Evolutionary conservation across 2,797 vertebrate species (phyloP), one percentile per base, ranked within the genome.

Genomic region (Sphaeramia orbicularis): DNA sequence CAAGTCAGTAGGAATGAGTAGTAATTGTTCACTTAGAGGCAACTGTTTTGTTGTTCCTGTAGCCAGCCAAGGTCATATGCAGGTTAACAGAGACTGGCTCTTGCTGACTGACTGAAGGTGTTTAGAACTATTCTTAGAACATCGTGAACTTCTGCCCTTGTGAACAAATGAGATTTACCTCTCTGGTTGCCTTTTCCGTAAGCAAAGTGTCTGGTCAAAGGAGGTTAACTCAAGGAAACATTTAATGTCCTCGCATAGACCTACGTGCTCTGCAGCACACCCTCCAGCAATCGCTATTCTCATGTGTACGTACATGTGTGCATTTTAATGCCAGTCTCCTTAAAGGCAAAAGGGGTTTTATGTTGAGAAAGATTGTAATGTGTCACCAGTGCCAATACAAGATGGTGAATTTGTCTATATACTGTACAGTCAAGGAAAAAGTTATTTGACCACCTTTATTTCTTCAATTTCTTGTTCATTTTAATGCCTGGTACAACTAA

Each of bases 51-150:
- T 74, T 64, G 54, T 75, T 80, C 74, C 73, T 70, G 68, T 66
- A 67, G 71, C 60, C 43, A 52, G 68, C 78, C 88, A 91, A 91
- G 88, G 88, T 89, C 87, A 77, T 64, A 47, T n/a, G 13, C 61
- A 19, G 83, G 52, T 68, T 78, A 80, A 75, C 15, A 14, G 80
- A 84, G 61, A 55, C 71, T 36, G 64, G 53, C 62, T 61, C 68
- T 61, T 57, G 64, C 78, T 69, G 76, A 78, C 66, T 69, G 78
- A 85, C 83, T 65, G 57, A 83, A 89, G 88, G 81, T 86, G 83
- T 83, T 74, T 21, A 2, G 40, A 56, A 10, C 73, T 86, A 90
- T 89, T 88, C 90, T 89, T 90, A 83, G 78, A 65, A 37, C 36
- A n/a, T 47, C 58, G 72, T 73, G 71, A 83, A 74, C 54, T 56